phyloP scores from a whole-genome alignment of 2,797 vertebrate species.

The Girardinus metallicus region DNA sequence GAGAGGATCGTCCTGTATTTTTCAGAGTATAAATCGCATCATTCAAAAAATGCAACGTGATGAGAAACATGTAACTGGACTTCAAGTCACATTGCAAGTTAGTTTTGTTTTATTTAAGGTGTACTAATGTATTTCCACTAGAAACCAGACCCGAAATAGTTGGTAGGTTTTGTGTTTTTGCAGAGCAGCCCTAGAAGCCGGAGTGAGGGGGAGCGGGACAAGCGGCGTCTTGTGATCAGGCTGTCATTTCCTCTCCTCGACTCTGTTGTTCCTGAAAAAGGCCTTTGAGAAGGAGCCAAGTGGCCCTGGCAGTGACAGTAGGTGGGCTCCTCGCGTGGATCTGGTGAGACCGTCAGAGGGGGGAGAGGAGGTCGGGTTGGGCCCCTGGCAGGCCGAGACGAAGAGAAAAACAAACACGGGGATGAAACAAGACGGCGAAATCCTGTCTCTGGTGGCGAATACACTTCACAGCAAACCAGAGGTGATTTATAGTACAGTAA shows the following conservation, averaged over 20 bases:
- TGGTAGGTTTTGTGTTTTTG: no score
- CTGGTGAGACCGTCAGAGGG: constrained; percentile 77
- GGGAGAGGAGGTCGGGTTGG: constrained; percentile 66
- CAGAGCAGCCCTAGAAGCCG: constrained; percentile 28
- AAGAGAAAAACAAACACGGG: constrained; percentile 66
- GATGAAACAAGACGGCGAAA: constrained; percentile 65
- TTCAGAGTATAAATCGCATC: no score
- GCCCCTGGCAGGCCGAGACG: constrained; percentile 67
- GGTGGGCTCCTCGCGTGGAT: constrained; percentile 72
- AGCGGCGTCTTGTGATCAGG: constrained; percentile 73
- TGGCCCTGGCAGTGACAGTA: constrained; percentile 76
- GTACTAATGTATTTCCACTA: no score
- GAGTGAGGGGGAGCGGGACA: constrained; percentile 38
- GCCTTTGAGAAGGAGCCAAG: constrained; percentile 80
- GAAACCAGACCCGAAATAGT: no score
- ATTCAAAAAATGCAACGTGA: no score
- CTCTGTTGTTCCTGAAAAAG: constrained; percentile 78
- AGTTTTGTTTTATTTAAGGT: no score
- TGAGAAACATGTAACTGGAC: no score
- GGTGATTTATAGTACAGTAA: constrained; percentile 9
- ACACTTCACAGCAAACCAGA: constrained; percentile 30
- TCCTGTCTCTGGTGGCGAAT: constrained; percentile 56
- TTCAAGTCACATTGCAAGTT: no score
- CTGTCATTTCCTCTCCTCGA: constrained; percentile 78
- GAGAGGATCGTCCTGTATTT: no score